These are phyloP conservation scores for Balanococcus diminutus DNA, from an alignment of 2,888 invertebrate genomes.

Conservation along the genomic window DNA sequence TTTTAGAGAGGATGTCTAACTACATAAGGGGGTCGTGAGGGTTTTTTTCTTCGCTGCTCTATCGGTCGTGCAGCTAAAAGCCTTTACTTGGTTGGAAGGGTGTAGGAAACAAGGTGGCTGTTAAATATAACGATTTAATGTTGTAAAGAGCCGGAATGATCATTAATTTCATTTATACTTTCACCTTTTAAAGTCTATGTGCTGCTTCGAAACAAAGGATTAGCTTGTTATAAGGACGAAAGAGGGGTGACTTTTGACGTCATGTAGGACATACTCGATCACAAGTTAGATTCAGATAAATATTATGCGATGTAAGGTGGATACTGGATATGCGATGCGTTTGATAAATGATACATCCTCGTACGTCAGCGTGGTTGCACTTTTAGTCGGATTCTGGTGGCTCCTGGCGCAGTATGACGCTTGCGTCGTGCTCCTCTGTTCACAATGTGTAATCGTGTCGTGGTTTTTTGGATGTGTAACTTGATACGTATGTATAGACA, in stretches of 20 bases:
- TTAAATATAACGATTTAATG: not conserved
- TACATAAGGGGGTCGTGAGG: not conserved
- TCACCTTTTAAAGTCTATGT: not conserved
- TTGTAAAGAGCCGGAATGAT: not conserved
- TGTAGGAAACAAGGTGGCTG: not conserved
- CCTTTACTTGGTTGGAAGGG: too few relatives aligned
- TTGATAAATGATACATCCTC: not conserved
- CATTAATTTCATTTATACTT: not conserved
- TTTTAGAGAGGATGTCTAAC: not conserved
- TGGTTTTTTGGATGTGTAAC: not conserved
- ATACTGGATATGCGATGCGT: not conserved
- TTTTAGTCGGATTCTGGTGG: not conserved
- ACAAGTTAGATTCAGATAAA: not conserved
- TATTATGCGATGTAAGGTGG: not conserved
- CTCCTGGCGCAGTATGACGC: not conserved
- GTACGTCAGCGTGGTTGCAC: not conserved
- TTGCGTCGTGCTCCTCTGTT: not conserved
- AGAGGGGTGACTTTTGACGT: not conserved
- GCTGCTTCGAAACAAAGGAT: not conserved
- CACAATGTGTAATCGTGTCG: not conserved
- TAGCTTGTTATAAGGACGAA: not conserved
- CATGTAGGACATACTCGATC: not conserved
- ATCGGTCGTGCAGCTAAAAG: not conserved
- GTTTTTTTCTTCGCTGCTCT: not conserved
- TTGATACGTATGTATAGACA: not conserved